Evolutionary conservation across 2,113 vertebrate species (phyloP), one percentile per base, ranked within the genome.

Genomic region (Serinus canaria): DNA sequence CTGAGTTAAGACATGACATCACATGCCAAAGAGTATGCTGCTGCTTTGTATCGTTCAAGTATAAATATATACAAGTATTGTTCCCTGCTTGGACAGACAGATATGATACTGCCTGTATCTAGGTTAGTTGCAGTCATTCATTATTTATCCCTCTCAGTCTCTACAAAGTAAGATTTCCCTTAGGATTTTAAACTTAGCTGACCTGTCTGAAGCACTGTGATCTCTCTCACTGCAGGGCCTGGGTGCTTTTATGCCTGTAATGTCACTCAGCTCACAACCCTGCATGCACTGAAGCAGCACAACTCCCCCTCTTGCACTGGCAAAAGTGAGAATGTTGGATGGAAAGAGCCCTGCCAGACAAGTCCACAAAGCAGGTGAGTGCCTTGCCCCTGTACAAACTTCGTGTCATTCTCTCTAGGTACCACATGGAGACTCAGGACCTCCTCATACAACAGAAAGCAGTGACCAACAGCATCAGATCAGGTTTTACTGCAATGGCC

Each of bases 321-420:
- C 22, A 52, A 55, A 33, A 56, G 6, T 0, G 0, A 7, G 37
- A 84, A 7, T 35, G 10, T 24, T 37, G 25, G 16, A 18, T 3
- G 2, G 5, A 27, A n/a, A 64, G 68, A 70, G 3, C 27, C 27
- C 19, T 81, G n/a, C 4, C 44, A 68, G 44, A 78, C 8, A 41
- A 91, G 13, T 41, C 24, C 49, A 31, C 1, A 4, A 30, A 1
- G 2, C 3, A 43, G 22, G 12, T 0, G 2, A 52, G 30, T 2
- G 3, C 18, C 9, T 70, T 50, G 33, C 4, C 25, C 8, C 12
- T 19, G 7, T 19, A 19, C 15, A 70, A 2, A 44, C n/a, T 28
- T 35, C 0, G 1, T 28, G 15, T 33, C 30, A 13, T 24, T 21
- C 46, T 73, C 41, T 52, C 6, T 18, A 44, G 44, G 10, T 79